Base-by-base conservation (phyloP, 2,888 invertebrate genomes). In the Anticlea derivata region DNA sequence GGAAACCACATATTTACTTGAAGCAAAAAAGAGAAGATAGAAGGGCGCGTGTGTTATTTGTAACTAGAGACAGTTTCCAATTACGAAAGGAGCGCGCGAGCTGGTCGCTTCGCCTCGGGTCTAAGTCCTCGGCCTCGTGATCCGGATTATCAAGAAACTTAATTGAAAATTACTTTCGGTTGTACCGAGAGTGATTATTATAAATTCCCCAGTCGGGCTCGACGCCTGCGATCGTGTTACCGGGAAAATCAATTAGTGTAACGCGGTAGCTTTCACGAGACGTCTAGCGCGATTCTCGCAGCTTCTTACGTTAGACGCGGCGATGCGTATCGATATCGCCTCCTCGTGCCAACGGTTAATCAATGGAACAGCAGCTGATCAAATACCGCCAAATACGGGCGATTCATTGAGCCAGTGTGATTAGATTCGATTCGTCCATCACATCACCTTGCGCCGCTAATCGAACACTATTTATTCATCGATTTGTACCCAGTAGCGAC, bases 91-190 rank as follows among this genome's bases (percentile, higher is more conserved):
- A 71, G 66, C 65, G 67, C 49, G 50, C 53, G 41, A 50, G 48
- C 24, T 45, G 66, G 17, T 17, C n/a, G 69, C 70, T 74, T 80
- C 80, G 79, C 79, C 76, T 63, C 78, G 63, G 75, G 78, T 71
- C 76, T 78, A 71, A 76, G 69, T 73, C 74, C 65, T 63, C 34
- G 60, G 27, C 48, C 49, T 65, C 68, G 66, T 80, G 82, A 86
- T 80, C 82, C 85, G 86, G 87, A 86, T 89, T 89, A 89, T 80
- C 78, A 78, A 84, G 81, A 80, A 81, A 81, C 73, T 81, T 86
- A 85, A 87, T 87, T 86, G 83, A 83, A 86, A 85, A 86, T 83
- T 82, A 86, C 83, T 83, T 86, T 86, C 75, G 83, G 80, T 72
- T 78, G 68, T 75, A 72, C 72, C 60, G 70, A 70, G 66, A 70